Percentiles rank a stretch among this genome's conserved stretches.
Conservation (phyloP, 2,797 vertebrate species). For the Cossypha caffra region DNA sequence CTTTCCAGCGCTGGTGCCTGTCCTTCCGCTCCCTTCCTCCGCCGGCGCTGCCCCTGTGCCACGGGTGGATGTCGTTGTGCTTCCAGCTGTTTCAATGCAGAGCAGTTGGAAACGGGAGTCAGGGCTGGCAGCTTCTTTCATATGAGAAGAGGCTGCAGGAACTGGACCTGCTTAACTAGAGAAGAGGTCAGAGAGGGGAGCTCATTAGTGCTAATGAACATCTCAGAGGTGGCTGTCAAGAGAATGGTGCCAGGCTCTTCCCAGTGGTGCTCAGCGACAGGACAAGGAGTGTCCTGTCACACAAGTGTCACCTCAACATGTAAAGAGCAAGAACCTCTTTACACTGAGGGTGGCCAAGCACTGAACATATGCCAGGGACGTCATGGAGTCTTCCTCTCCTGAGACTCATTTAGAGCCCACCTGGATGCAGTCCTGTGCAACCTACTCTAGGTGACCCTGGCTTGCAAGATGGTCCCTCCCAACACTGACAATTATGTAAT, state of each 20-base stretch:
- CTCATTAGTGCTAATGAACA: no score
- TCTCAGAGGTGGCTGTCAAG: neutral
- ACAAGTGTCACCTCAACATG: neutral
- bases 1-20: neutral
- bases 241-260: neutral
- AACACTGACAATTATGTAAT: neutral
- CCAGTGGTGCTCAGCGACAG: no score
- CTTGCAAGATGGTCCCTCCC: neutral
- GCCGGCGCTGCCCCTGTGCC: neutral
- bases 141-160: neutral
- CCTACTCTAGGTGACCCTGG: neutral
- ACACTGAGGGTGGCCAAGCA: fast-evolving
- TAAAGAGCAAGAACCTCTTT: neutral
- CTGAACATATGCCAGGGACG: neutral
- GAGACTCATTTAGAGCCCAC: neutral
- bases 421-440: neutral
- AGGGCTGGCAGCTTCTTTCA: neutral
- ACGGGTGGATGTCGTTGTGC: fast-evolving
- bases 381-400: neutral
- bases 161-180: neutral
- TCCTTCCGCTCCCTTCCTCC: fast-evolving
- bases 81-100: neutral
- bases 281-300: neutral
- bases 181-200: neutral
- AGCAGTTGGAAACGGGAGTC: neutral